These are phyloP conservation scores for Platycheirus albimanus DNA, from an alignment of 2,888 invertebrate genomes.

Conservation along the genomic window DNA sequence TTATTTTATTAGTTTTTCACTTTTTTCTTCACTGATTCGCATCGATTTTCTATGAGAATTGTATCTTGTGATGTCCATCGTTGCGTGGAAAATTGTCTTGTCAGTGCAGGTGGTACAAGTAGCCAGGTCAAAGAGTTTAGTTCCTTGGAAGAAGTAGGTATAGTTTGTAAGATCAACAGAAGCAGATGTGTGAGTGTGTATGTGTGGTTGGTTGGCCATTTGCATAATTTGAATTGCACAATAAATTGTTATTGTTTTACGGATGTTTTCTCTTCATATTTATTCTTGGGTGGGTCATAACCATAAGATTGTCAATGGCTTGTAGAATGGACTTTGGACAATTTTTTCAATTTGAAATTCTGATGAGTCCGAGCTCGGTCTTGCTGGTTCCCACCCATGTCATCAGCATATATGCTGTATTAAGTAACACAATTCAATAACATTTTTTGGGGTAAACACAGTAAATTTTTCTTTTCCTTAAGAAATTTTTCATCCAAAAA, in stretches of 20 bases:
- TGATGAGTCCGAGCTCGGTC: too few species aligned
- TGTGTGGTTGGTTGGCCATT: conserved; percentile 26
- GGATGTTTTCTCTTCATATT: conserved; percentile 35
- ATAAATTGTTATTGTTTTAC: conserved; percentile 54
- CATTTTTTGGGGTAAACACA: too few species aligned
- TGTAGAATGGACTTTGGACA: too few species aligned
- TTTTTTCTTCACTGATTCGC: conserved; percentile 46
- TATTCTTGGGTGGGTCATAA: not conserved
- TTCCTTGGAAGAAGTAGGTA: conserved; percentile 16
- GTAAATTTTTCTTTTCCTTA: too few species aligned
- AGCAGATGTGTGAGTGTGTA: conserved; percentile 4
- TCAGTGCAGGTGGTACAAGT: conserved; percentile 36
- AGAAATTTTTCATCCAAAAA: too few species aligned
- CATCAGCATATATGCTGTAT: too few species aligned
- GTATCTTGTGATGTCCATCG: conserved; percentile 36
- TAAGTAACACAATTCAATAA: too few species aligned
- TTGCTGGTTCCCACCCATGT: too few species aligned
- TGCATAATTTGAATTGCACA: conserved; percentile 55
- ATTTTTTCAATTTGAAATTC: too few species aligned
- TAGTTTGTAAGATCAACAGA: too few species aligned
- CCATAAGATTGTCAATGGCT: too few species aligned
- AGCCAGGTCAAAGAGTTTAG: conserved; percentile 20
- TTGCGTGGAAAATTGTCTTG: conserved; percentile 57
- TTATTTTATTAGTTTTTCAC: conserved; percentile 18
- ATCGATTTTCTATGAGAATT: conserved; percentile 47